phyloP scores from a whole-genome alignment of 1,140 invertebrate species.

The Bicyclus anynana region DNA sequence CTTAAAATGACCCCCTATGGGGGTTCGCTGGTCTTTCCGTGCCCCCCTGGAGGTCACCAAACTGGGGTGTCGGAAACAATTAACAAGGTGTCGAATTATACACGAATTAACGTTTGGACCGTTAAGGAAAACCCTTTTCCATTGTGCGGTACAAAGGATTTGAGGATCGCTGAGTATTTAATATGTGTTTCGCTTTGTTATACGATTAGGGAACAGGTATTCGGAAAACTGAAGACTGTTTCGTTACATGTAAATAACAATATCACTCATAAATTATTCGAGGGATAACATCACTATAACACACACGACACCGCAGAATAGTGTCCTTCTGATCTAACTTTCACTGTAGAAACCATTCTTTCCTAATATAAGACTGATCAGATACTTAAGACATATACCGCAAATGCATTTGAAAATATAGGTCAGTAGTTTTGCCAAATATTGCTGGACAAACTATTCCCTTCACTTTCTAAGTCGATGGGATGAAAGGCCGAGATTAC shows the following conservation, averaged over 20 bases:
- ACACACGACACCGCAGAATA: no score
- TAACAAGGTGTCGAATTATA: constrained; percentile 77
- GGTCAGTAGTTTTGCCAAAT: no score
- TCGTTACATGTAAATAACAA: background rate
- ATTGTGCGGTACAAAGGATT: constrained; percentile 74
- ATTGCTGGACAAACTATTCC: no score
- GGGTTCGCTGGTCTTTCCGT: constrained; percentile 52
- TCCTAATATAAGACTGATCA: no score
- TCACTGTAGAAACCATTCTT: no score
- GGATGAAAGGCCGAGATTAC: no score
- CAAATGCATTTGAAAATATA: no score
- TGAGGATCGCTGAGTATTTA: constrained; percentile 72
- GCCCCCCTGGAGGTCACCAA: constrained; percentile 63
- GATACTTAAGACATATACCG: no score
- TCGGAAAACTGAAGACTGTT: constrained; percentile 10
- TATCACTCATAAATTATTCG: background rate
- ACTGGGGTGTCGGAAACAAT: constrained; percentile 73
- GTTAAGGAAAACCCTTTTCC: constrained; percentile 74
- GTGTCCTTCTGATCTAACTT: no score
- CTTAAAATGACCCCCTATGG: constrained; percentile 71
- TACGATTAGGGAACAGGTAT: constrained; percentile 56
- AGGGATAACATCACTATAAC: no score
- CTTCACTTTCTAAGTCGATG: no score
- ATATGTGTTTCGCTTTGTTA: constrained; percentile 68
- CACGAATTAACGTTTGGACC: constrained; percentile 71